Percentiles rank a stretch among this genome's conserved stretches.
phyloP scores from a whole-genome alignment of 64 coral and sea anemone species.

The Montipora cactus region DNA sequence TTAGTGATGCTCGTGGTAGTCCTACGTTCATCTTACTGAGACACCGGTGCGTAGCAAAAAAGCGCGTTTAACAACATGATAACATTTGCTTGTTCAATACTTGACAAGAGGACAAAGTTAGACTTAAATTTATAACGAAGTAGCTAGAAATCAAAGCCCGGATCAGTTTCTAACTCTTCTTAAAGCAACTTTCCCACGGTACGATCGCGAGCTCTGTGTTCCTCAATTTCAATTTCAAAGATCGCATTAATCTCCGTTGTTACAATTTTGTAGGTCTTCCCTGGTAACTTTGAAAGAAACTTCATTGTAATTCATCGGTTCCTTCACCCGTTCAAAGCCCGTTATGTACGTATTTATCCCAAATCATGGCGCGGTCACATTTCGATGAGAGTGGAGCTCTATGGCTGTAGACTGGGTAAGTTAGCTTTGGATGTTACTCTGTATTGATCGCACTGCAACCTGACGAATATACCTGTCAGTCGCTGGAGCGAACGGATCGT shows the following conservation, averaged over 20 bases:
- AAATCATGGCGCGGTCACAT: conserved; percentile 66
- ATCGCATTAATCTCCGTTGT: too few relatives aligned
- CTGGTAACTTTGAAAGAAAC: conserved; percentile 27
- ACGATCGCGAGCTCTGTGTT: too few relatives aligned
- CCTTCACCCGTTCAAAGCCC: conserved; percentile 54
- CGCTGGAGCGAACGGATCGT: background rate
- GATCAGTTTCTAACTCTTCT: background rate
- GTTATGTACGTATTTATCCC: conserved; percentile 75
- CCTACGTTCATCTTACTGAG: too few relatives aligned
- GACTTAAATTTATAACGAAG: too few relatives aligned
- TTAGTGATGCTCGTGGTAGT: too few relatives aligned
- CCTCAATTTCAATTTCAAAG: too few relatives aligned
- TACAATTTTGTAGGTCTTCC: background rate
- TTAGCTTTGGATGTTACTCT: background rate
- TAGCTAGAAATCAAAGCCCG: too few relatives aligned
- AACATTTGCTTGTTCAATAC: too few relatives aligned
- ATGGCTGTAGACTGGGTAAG: conserved; percentile 75
- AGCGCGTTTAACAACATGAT: too few relatives aligned
- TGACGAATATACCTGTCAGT: background rate
- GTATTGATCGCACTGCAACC: too few relatives aligned
- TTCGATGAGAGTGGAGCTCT: conserved; percentile 82
- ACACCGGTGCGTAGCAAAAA: too few relatives aligned
- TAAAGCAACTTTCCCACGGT: background rate
- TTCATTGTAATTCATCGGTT: conserved; percentile 29
- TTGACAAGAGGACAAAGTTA: too few relatives aligned